A percentile compares a stretch with the other conserved stretches of the same genome.
Conservation (phyloP, 1,140 invertebrate genomes). For the Acromyrmex charruanus region DNA sequence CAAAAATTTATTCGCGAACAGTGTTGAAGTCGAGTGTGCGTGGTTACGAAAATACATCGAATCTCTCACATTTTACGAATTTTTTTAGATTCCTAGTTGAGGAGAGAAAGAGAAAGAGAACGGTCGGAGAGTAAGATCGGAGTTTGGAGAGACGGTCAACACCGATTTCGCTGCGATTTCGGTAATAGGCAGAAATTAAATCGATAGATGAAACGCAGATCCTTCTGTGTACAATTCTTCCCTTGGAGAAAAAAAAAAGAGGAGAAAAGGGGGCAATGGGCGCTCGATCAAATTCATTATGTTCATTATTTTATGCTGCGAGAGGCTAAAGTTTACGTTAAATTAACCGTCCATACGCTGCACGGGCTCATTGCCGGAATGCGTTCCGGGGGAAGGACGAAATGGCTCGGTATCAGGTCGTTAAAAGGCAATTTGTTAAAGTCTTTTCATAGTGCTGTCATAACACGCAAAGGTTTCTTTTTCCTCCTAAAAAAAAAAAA, state of each 20-base stretch:
- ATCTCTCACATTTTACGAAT: constrained; percentile 33
- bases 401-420: constrained; percentile 53
- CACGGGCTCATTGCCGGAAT: constrained; percentile 41
- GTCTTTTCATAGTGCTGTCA: constrained; percentile 34
- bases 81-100: constrained; percentile 22
- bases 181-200: constrained; percentile 46
- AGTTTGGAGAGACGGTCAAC: constrained; percentile 19
- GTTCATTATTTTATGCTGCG: constrained; percentile 40
- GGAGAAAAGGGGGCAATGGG: not conserved
- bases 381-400: not conserved
- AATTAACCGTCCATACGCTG: constrained; percentile 37
- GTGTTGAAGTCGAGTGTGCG: not conserved
- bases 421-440: constrained; percentile 71
- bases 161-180: constrained; percentile 12
- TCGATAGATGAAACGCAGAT: constrained; percentile 28
- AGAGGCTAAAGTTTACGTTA: constrained; percentile 51
- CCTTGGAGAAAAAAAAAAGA: not conserved
- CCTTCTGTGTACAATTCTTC: constrained; percentile 20
- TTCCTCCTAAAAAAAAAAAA: not conserved
- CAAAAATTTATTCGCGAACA: constrained; percentile 27
- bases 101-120: not conserved
- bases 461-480: constrained; percentile 56
- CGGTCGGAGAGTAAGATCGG: not conserved
- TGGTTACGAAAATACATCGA: constrained; percentile 6
- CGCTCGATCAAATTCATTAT: constrained; percentile 60